Evolutionary conservation across 92 coral and sea anemone species (phyloP).

Genomic region (Ricordea florida): DNA sequence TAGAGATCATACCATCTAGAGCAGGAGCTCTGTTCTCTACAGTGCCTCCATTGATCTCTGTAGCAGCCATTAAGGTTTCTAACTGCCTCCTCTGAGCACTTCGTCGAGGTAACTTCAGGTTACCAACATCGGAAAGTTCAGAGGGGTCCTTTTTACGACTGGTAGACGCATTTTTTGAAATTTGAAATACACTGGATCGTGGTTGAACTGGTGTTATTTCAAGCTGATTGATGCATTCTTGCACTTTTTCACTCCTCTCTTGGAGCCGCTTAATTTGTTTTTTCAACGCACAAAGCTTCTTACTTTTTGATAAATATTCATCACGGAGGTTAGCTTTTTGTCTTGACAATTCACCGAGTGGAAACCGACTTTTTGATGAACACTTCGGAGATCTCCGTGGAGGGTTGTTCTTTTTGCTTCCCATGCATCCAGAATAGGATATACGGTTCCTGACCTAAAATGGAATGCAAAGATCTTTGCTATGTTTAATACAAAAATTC

Average conservation of each 20-base stretch:
- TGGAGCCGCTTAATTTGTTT: background rate
- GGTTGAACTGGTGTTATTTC: conserved; percentile 17
- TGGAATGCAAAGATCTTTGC: too few relatives aligned
- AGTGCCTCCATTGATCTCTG: conserved; percentile 49
- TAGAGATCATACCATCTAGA: conserved; percentile 37
- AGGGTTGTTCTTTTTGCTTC: too few relatives aligned
- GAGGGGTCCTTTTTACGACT: conserved; percentile 50
- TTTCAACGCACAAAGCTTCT: conserved; percentile 14
- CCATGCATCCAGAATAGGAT: too few relatives aligned
- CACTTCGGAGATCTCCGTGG: too few relatives aligned
- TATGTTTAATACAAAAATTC: too few relatives aligned
- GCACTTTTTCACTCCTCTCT: conserved; percentile 14
- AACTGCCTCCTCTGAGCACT: conserved; percentile 47
- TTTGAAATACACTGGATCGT: conserved; percentile 2
- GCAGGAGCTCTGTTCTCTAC: conserved; percentile 52
- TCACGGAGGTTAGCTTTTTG: too few relatives aligned
- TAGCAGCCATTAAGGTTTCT: conserved; percentile 45
- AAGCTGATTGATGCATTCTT: background rate
- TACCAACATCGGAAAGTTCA: conserved; percentile 20
- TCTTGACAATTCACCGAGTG: too few relatives aligned
- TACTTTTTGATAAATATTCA: too few relatives aligned
- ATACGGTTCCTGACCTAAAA: too few relatives aligned
- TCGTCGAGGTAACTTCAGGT: conserved; percentile 33
- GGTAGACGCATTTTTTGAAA: background rate
- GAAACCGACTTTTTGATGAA: too few relatives aligned